Conservation (phyloP, 2,113 vertebrate genomes). For the Syrrhaptes paradoxus region DNA sequence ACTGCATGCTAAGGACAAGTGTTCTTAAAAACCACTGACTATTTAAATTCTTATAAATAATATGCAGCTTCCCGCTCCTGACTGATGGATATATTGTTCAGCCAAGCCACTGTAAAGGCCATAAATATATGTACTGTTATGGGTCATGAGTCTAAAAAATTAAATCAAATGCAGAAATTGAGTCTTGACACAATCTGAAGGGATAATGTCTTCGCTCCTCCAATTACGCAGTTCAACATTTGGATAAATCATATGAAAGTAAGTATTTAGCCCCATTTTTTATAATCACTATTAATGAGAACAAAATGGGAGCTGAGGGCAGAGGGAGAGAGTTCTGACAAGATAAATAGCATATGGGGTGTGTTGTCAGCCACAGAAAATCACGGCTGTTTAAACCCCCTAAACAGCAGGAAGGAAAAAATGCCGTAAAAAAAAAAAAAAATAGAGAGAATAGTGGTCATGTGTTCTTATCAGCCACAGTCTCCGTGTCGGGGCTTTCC, state of each 20-base stretch:
- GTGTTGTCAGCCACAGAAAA: slow-evolving; percentile 68
- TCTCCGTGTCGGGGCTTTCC: not conserved
- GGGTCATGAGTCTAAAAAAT: slow-evolving; percentile 63
- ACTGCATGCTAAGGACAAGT: not conserved
- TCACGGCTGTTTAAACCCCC: slow-evolving; percentile 56
- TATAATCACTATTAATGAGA: slow-evolving; percentile 62
- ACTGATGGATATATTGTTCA: slow-evolving; percentile 34
- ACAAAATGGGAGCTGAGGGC: slow-evolving; percentile 69
- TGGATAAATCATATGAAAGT: slow-evolving; percentile 65
- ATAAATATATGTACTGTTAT: slow-evolving; percentile 44
- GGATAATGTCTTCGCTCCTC: slow-evolving; percentile 58
- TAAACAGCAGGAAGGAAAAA: slow-evolving; percentile 37
- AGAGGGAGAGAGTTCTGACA: slow-evolving; percentile 58
- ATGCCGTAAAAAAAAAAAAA: not conserved
- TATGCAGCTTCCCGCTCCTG: not conserved
- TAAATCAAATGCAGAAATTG: slow-evolving; percentile 68
- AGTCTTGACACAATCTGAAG: slow-evolving; percentile 61
- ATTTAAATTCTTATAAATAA: not conserved
- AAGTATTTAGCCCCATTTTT: slow-evolving; percentile 64
- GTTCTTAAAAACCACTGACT: slow-evolving; percentile 17
- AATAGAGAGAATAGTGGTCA: not conserved
- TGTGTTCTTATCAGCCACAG: not conserved
- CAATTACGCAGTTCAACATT: slow-evolving; percentile 62
- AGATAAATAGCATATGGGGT: slow-evolving; percentile 75
- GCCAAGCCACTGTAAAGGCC: not conserved